Evolutionary conservation across 2,797 vertebrate genomes (phyloP).

Genomic region (Brachymystax lenok): DNA sequence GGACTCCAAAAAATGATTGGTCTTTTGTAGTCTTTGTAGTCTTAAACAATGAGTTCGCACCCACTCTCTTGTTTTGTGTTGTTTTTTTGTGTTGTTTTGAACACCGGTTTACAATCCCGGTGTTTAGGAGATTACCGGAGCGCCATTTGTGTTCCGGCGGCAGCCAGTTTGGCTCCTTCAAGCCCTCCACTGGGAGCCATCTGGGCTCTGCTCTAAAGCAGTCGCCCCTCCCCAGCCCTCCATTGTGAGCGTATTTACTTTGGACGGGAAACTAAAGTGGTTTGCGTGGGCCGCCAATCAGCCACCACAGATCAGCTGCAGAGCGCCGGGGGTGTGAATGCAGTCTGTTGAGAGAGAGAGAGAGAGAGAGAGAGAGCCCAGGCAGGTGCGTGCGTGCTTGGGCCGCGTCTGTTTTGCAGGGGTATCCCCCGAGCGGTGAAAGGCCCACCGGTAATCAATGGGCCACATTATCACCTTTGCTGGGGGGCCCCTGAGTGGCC

Average conservation of each 20-base stretch:
- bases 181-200: constrained; percentile 13
- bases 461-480: neutral
- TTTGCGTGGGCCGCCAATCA: neutral
- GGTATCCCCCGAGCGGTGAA: neutral
- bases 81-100: neutral
- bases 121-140: constrained; percentile 14
- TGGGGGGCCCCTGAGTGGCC: neutral
- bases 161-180: constrained; percentile 8
- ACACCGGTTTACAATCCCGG: neutral
- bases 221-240: neutral
- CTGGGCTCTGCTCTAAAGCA: constrained; percentile 10
- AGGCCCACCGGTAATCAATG: neutral
- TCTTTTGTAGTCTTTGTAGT: neutral
- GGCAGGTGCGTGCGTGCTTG: neutral
- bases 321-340: neutral
- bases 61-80: neutral
- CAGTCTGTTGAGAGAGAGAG: neutral
- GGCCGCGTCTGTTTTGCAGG: neutral
- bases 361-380: neutral
- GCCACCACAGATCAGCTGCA: neutral
- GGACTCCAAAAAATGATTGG: neutral
- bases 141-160: constrained; percentile 16
- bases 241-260: neutral
- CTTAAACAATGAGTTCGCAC: neutral
- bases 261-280: neutral